Conservation (phyloP, 2,797 vertebrate species). For the Sylvilagus floridanus region DNA sequence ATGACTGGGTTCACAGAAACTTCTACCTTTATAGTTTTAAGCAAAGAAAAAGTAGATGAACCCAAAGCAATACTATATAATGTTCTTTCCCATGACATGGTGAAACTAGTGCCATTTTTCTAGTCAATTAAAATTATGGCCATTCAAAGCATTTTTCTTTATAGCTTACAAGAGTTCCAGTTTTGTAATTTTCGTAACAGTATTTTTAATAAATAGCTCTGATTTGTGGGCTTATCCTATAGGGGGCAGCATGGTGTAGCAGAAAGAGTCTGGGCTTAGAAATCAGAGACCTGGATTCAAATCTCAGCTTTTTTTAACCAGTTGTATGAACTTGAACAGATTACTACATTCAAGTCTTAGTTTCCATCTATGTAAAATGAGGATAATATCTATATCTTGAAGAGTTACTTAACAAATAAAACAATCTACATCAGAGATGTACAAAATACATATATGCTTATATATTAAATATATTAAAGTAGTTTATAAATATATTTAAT, state of each 20-base stretch:
- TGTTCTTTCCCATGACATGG: neutral
- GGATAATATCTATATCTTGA: neutral
- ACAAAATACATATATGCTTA: neutral
- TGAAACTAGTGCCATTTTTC: conserved; percentile 4
- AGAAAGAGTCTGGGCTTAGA: conserved; percentile 60
- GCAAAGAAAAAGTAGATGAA: neutral
- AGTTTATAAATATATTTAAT: neutral
- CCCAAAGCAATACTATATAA: neutral
- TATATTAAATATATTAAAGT: neutral
- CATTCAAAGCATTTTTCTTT: conserved; percentile 29
- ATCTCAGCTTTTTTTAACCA: conserved; percentile 68
- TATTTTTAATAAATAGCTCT: conserved; percentile 63
- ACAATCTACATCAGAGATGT: neutral
- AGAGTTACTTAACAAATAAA: conserved; percentile 50
- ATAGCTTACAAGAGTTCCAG: neutral
- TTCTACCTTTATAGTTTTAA: conserved; percentile 19
- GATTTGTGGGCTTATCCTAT: conserved; percentile 70
- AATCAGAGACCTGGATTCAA: conserved; percentile 80
- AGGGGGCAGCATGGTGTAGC: conserved; percentile 80
- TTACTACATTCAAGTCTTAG: neutral
- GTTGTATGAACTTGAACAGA: neutral
- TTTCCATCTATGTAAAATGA: conserved; percentile 45
- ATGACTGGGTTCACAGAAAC: neutral
- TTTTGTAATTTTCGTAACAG: conserved; percentile 16
- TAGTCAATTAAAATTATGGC: conserved; percentile 17